These are phyloP conservation scores for Parnassius smintheus DNA, from an alignment of 2,888 invertebrate genomes.

Conservation along the genomic window DNA sequence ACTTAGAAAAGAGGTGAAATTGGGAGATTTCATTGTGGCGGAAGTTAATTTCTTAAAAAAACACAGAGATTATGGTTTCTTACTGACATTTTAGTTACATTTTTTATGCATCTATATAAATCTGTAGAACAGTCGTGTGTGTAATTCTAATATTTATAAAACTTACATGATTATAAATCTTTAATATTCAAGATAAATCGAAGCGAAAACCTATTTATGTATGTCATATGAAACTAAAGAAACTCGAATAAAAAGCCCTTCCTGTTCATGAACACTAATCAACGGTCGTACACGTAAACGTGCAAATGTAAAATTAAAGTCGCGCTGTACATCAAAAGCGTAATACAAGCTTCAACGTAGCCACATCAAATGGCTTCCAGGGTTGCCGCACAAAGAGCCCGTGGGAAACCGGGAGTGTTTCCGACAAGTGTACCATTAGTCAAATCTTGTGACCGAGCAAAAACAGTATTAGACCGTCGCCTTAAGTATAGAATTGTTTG, in stretches of 20 bases:
- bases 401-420: constrained; percentile 59
- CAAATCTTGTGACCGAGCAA: constrained; percentile 66
- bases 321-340: constrained; percentile 22
- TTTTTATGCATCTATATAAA: too few relatives aligned
- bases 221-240: neutral
- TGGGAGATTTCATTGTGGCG: too few relatives aligned
- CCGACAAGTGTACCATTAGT: constrained; percentile 65
- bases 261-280: constrained; percentile 17
- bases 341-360: constrained; percentile 26
- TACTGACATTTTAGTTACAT: too few relatives aligned
- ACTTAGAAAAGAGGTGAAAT: too few relatives aligned
- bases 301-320: constrained; percentile 26
- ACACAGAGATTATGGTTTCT: too few relatives aligned
- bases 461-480: constrained; percentile 45
- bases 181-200: too few relatives aligned
- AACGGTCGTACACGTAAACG: constrained; percentile 10
- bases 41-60: too few relatives aligned
- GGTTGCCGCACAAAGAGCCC: constrained; percentile 38
- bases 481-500: constrained; percentile 38
- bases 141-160: too few relatives aligned
- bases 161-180: too few relatives aligned
- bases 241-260: constrained; percentile 1
- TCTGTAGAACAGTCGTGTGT: too few relatives aligned
- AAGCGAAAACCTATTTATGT: constrained; percentile 1
- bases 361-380: constrained; percentile 42